Evolutionary conservation across 2,113 vertebrate species (phyloP), one percentile per base, ranked within the genome.

Genomic region (Trinectes maculatus): DNA sequence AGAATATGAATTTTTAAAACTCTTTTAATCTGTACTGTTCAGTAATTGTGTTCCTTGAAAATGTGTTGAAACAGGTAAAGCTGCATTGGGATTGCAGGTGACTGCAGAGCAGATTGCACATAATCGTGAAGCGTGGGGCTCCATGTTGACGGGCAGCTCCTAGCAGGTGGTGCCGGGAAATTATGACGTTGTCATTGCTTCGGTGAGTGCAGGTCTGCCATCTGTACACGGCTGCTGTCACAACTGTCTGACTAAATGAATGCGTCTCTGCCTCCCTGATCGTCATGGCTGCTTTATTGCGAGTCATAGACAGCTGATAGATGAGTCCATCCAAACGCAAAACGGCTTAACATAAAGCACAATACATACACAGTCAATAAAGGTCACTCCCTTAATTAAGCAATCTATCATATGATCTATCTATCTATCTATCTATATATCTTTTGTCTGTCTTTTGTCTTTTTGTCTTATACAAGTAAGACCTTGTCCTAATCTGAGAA

Each of bases 121-220:
- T 28, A 21, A 6, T 22, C 33, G 28, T 58, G 3, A 8, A 22
- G 9, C 21, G 18, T 18, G 16, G 61, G n/a, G 21, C 40, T 29
- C 65, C 18, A 59, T 68, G 29, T 61, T 46, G 57, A 18, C 55
- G 19, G 34, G 7, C 26, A 48, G 34, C 47, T 26, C 64, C 83
- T 77, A 85, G 57, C 64, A 83, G 77, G 77, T 65, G 82, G 75
- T 19, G 74, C 74, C 74, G 39, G 55, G 37, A 58, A 58, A 58
- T 58, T 29, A 42, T n/a, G 25, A 21, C 37, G 24, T 6, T 19
- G 37, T 42, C 36, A 42, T 22, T 31, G 29, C 4, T 42, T 26
- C 18, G 44, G 28, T n/a, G 15, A 44, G n/a, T 25, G 26, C 36
- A 53, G 57, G 39, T 71, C 28, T n/a, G 6, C 16, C 28, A 54